These are phyloP conservation scores for Pseudotriccus pelzelni DNA, from an alignment of 2,797 vertebrate genomes.

Conservation along the genomic window DNA sequence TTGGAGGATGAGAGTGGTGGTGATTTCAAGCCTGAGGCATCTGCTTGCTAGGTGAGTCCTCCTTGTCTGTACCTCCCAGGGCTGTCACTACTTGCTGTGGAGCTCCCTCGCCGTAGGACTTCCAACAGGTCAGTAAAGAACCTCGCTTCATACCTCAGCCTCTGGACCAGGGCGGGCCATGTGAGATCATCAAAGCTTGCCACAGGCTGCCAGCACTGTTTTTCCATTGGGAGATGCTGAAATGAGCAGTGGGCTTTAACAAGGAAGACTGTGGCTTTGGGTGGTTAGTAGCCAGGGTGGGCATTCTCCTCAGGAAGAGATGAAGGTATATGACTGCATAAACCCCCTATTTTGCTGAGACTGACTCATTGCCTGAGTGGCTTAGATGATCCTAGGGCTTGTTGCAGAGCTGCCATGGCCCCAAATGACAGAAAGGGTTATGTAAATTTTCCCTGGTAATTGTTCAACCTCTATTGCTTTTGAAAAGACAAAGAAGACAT, in stretches of 20 bases:
- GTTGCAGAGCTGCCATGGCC: not conserved
- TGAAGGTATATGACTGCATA: not conserved
- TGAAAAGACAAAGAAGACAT: constrained; percentile 6
- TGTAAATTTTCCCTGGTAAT: not conserved
- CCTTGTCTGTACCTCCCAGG: not conserved
- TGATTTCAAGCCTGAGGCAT: not conserved
- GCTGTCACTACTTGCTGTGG: not conserved
- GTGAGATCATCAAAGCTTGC: not conserved
- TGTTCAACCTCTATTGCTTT: not conserved
- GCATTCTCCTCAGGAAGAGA: not conserved
- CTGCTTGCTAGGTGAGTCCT: not conserved
- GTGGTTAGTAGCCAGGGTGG: not conserved
- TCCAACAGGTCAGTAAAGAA: not conserved
- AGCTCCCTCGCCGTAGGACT: not conserved
- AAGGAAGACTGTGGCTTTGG: not conserved
- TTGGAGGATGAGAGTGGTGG: not conserved
- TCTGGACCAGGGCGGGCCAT: too few relatives aligned
- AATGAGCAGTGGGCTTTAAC: not conserved
- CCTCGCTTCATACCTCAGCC: not conserved
- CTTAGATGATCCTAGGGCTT: not conserved
- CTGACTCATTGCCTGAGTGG: not conserved
- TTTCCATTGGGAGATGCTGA: not conserved
- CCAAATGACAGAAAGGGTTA: not conserved
- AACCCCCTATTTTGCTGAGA: not conserved
- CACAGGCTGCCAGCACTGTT: not conserved